A percentile compares a stretch with the other conserved stretches of the same genome.
phyloP scores from a whole-genome alignment of 2,113 vertebrate genomes.

The Crocuta crocuta region DNA sequence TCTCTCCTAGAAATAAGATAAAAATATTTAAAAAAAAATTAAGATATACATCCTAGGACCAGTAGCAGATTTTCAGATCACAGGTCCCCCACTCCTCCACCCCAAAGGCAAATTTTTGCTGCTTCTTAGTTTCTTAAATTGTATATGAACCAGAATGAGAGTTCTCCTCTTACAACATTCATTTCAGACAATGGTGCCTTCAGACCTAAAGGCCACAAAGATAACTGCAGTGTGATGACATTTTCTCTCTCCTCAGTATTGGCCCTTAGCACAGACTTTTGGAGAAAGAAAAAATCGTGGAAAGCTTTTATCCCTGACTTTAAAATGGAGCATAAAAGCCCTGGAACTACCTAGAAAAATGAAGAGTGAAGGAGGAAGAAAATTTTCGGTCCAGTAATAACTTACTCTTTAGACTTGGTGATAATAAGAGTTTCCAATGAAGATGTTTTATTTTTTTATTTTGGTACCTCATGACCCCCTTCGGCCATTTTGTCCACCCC shows the following conservation, averaged over 20 bases:
- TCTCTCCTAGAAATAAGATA: too few species aligned
- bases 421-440: not conserved
- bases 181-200: not conserved
- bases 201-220: not conserved
- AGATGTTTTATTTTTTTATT: not conserved
- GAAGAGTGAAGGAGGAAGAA: not conserved
- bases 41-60: not conserved
- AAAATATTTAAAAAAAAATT: not conserved
- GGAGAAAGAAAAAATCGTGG: constrained; percentile 53
- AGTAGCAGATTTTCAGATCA: not conserved
- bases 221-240: not conserved
- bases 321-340: constrained; percentile 61
- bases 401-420: constrained; percentile 21
- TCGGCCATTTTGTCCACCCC: not conserved
- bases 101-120: not conserved
- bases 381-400: constrained; percentile 44
- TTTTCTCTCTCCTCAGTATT: not conserved
- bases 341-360: constrained; percentile 44
- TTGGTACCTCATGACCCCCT: not conserved
- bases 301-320: constrained; percentile 54
- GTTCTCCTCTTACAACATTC: not conserved
- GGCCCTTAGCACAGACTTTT: not conserved
- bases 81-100: not conserved
- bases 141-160: not conserved
- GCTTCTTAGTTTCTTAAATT: not conserved